Evolutionary conservation across 2,797 vertebrate species (phyloP), one percentile per base, ranked within the genome.

Genomic region (Vultur gryphus): DNA sequence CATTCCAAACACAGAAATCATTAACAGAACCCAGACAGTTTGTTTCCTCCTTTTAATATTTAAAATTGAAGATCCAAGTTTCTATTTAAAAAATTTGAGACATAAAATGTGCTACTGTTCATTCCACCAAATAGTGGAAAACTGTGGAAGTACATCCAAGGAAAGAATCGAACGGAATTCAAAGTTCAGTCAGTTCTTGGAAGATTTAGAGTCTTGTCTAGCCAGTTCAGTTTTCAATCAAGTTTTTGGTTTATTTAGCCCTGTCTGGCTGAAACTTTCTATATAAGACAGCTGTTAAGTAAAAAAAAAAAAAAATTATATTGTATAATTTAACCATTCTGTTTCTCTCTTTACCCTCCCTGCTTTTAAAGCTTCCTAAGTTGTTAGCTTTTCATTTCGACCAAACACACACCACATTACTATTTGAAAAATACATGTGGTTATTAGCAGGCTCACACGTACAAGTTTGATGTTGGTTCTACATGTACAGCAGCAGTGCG

Each of bases 1-100:
- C 87, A 94, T 87, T 92, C 87, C 76, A 90, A 94, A 90, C 77
- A 94, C 61, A 96, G 91, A 94, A 95, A 96, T 92, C 69, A 93
- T 96, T 95, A 95, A 92, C 84, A 96, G 84, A 95, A 95, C 46
- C 58, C 95, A 97, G 97, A 96, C 95, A 92, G 97, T 94, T 96
- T 87, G 90, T 37, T 94, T 94, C 90, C 87, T 85, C 73, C 82
- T 93, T 71, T 87, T 93, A 93, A 91, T 94, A 96, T 95, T 96
- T 94, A 64, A 96, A 96, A 93, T 8, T 69, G 82, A 94, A 94
- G 89, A 96, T 96, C 84, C 87, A 96, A 93, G 90, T 92, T 95
- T 87, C 90, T 95, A 89, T 90, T 91, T 86, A 62, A 97, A 94
- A 96, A 91, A 41, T 26, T 2, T 41, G 54, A 92, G 69, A 51